Base-by-base conservation (phyloP, 2,113 vertebrate genomes). In the Amia ocellicauda region DNA sequence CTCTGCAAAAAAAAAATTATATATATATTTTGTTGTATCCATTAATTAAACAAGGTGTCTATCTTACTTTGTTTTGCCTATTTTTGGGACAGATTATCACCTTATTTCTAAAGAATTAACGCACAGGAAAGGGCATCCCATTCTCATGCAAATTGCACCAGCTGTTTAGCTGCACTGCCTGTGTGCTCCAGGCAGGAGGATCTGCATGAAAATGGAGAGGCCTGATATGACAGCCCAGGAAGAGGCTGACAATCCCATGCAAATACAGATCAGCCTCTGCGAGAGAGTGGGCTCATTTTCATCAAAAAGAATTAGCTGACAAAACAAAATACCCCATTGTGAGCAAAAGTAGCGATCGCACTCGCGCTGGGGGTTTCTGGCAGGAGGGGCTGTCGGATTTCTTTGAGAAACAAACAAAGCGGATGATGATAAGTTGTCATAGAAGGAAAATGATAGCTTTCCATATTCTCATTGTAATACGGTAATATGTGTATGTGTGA, bases 101-200 rank as follows among this genome's bases (percentile, higher is more conserved):
- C 85, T 87, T 85, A 86, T 88, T 86, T 84, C 81, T 84, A 77
- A 78, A 83, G 85, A 89, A 88, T 82, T 88, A 89, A 84, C 82
- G 85, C 72, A 75, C 70, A 72, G 80, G 70, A 85, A 88, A 82
- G 81, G 80, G 79, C 83, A 81, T 70, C 65, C 84, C 69, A 90
- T 90, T 90, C 75, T 88, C 80, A 88, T 89, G 88, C 80, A 86
- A 89, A 90, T 89, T 67, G 68, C 69, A 76, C 87, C 88, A 90
- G 88, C 88, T 90, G 88, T 90, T 90, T 83, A 73, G 78, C 84
- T 79, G 77, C 70, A 70, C 72, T 71, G 80, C 77, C 79, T 79
- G 80, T 69, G 79, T 75, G 81, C 65, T 86, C 77, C 66, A 80
- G 83, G 86, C 83, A 82, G 76, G 76, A 80, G 79, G 84, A 87